These are phyloP conservation scores for Uropsilus gracilis DNA, from an alignment of 2,113 vertebrate genomes.

Conservation along the genomic window DNA sequence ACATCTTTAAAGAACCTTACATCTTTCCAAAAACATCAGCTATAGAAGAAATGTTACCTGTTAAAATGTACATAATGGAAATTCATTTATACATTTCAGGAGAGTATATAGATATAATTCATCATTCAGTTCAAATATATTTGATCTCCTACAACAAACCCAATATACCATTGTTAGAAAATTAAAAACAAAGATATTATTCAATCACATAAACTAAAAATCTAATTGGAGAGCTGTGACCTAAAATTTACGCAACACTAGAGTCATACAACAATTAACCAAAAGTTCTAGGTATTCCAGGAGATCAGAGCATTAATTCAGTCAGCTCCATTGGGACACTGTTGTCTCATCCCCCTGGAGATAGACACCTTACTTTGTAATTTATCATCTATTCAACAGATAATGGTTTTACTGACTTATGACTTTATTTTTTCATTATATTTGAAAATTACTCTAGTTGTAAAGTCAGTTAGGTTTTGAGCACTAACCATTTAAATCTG, in stretches of 20 bases:
- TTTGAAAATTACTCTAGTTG: neutral
- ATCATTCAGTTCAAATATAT: neutral
- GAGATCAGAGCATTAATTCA: neutral
- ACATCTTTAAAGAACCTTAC: no score
- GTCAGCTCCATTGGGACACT: neutral
- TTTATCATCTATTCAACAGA: neutral
- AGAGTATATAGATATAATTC: neutral
- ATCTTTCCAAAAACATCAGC: neutral
- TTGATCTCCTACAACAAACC: neutral
- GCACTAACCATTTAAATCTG: neutral
- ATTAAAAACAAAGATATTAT: neutral
- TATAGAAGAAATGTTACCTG: neutral
- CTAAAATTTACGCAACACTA: neutral
- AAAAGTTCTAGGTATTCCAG: neutral
- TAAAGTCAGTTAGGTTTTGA: neutral
- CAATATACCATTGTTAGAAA: neutral
- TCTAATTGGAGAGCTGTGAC: neutral
- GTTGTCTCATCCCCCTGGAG: neutral
- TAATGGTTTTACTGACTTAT: neutral
- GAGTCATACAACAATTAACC: neutral
- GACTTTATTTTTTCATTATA: neutral
- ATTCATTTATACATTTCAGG: neutral
- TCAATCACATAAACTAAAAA: neutral
- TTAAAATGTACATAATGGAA: neutral
- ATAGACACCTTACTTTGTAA: neutral